These are phyloP conservation scores for Pedicia rivosa DNA, from an alignment of 2,888 invertebrate species.

Conservation along the genomic window DNA sequence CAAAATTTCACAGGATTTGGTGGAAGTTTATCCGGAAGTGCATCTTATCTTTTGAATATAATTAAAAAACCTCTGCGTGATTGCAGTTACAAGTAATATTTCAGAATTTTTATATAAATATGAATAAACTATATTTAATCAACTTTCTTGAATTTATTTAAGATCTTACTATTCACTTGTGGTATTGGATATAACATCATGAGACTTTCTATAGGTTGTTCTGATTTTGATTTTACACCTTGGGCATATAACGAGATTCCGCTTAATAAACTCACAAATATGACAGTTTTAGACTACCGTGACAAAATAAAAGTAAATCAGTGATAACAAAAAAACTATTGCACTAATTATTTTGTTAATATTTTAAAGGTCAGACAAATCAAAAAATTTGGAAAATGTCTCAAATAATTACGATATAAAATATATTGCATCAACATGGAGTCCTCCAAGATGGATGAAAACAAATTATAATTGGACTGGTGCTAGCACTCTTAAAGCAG, in stretches of 20 bases:
- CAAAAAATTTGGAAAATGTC: slow-evolving; percentile 19
- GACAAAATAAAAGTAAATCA: slow-evolving; percentile 17
- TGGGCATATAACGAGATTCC: slow-evolving; percentile 63
- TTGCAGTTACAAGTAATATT: slow-evolving; percentile 21
- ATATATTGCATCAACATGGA: slow-evolving; percentile 36
- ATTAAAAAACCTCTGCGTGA: slow-evolving; percentile 17
- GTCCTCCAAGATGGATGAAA: slow-evolving; percentile 57
- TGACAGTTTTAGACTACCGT: slow-evolving; percentile 29
- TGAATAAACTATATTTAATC: too few relatives aligned
- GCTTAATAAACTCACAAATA: slow-evolving; percentile 44
- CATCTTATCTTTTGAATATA: slow-evolving; percentile 22
- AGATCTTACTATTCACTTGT: slow-evolving; percentile 55
- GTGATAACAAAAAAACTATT: neutral
- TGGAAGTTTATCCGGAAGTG: slow-evolving; percentile 66
- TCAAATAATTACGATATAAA: slow-evolving; percentile 20
- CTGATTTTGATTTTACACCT: slow-evolving; percentile 66
- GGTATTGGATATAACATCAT: slow-evolving; percentile 69
- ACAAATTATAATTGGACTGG: slow-evolving; percentile 40
- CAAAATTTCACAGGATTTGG: slow-evolving; percentile 74
- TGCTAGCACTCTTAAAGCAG: slow-evolving; percentile 34
- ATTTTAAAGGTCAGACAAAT: slow-evolving; percentile 18
- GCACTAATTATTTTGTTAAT: too few relatives aligned
- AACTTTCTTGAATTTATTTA: neutral
- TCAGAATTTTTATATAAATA: neutral
- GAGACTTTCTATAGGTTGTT: slow-evolving; percentile 69